These are phyloP conservation scores for Conus ventricosus DNA, from an alignment of 1,140 invertebrate genomes.

Conservation along the genomic window DNA sequence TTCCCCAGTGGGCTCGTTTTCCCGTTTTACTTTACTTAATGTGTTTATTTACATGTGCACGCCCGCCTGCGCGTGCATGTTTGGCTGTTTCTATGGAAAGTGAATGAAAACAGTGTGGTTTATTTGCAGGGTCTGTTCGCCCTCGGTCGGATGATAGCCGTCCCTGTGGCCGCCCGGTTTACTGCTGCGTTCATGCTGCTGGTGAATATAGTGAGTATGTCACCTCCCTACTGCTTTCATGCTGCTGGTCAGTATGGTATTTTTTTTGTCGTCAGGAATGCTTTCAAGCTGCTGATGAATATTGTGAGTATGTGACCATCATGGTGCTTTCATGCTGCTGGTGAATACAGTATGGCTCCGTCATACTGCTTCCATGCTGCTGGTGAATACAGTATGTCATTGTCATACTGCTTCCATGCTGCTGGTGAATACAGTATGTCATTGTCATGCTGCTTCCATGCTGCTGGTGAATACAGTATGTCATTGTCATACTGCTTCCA, in stretches of 20 bases:
- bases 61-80: not conserved
- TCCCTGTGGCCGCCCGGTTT: conserved; percentile 73
- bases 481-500: too few relatives aligned
- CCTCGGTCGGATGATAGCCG: conserved; percentile 75
- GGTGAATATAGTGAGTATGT: conserved; percentile 75
- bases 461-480: not conserved
- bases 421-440: not conserved
- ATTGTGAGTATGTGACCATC: not conserved
- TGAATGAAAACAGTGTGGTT: not conserved
- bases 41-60: not conserved
- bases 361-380: not conserved
- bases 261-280: not conserved
- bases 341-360: not conserved
- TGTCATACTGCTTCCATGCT: not conserved
- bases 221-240: not conserved
- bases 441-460: not conserved
- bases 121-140: conserved; percentile 75
- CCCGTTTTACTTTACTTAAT: not conserved
- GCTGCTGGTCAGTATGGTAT: not conserved
- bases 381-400: not conserved
- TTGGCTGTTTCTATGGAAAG: not conserved
- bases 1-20: too few relatives aligned
- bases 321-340: conserved; percentile 73
- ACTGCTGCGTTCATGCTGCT: conserved; percentile 76
- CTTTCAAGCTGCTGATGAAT: not conserved